Evolutionary conservation across 1,140 invertebrate species (phyloP).

Genomic region (Calliopsis andreniformis): DNA sequence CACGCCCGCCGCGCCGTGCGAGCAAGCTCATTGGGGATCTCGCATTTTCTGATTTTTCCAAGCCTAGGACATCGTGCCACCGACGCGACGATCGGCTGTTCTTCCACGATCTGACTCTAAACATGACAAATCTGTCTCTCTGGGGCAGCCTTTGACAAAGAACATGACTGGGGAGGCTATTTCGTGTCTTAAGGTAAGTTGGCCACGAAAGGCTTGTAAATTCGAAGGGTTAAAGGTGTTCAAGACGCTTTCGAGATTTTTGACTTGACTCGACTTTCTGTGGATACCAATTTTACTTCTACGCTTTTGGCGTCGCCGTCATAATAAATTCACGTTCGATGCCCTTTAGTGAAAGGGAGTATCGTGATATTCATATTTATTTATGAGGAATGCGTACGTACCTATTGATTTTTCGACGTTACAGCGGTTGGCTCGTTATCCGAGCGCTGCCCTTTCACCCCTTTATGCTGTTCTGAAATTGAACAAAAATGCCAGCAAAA

Average conservation of each 20-base stretch:
- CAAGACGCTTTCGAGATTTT: conserved; percentile 21
- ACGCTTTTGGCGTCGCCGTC: too few species aligned
- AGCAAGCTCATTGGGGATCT: conserved; percentile 1
- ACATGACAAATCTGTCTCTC: conserved; percentile 21
- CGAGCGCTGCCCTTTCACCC: conserved; percentile 32
- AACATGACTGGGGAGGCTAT: neutral
- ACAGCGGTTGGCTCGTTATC: conserved; percentile 42
- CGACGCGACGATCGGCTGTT: neutral
- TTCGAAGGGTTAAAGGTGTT: neutral
- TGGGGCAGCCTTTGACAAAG: neutral
- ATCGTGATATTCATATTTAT: conserved; percentile 71
- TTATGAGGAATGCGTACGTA: conserved; percentile 64
- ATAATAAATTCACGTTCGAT: conserved; percentile 50
- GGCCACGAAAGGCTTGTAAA: conserved; percentile 25
- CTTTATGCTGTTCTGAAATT: conserved; percentile 15
- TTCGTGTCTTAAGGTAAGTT: conserved; percentile 20
- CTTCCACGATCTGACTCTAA: neutral
- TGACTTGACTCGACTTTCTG: neutral
- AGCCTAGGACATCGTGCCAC: neutral
- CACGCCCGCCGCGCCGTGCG: conserved; percentile 21
- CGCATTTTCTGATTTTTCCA: conserved; percentile 21
- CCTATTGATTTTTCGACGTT: conserved; percentile 73
- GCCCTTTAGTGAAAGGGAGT: conserved; percentile 7
- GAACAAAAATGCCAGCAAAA: conserved; percentile 31
- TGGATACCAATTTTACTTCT: too few species aligned